These are phyloP conservation scores for Dryobota labecula DNA, from an alignment of 2,888 invertebrate genomes.

Conservation along the genomic window DNA sequence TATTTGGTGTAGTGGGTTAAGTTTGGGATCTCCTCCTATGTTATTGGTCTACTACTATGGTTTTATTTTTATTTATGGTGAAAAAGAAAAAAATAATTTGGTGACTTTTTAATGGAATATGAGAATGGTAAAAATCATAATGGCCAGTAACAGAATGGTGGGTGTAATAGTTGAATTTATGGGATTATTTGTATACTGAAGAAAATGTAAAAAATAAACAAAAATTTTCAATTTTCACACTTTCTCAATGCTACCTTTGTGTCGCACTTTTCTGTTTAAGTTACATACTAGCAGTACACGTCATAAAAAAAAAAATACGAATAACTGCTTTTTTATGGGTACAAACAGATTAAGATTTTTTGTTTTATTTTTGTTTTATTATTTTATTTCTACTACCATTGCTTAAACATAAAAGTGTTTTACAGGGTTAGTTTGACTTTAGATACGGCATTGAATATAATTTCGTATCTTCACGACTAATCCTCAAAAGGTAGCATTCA, in stretches of 20 bases:
- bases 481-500: conserved; percentile 72
- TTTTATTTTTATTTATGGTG: conserved; percentile 66
- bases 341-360: neutral
- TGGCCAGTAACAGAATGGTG: conserved; percentile 71
- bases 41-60: conserved; percentile 75
- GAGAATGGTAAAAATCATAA: conserved; percentile 63
- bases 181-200: conserved; percentile 62
- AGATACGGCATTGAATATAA: conserved; percentile 33
- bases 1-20: conserved; percentile 87
- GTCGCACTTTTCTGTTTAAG: conserved; percentile 56
- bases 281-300: conserved; percentile 19
- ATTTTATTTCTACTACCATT: conserved; percentile 7
- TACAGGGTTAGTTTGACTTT: conserved; percentile 10
- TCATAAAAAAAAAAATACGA: conserved; percentile 13
- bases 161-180: conserved; percentile 65
- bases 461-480: conserved; percentile 49
- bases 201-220: conserved; percentile 51
- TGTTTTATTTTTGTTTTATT: conserved; percentile 21
- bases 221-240: conserved; percentile 56
- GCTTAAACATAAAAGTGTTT: conserved; percentile 51
- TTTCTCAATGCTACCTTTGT: conserved; percentile 67
- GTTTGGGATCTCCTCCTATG: conserved; percentile 78
- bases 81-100: conserved; percentile 36
- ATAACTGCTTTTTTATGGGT: conserved; percentile 21
- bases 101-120: conserved; percentile 50